Percentiles rank a stretch among this genome's conserved stretches.
These are phyloP conservation scores for Astropecten irregularis DNA, from an alignment of 53 echinoderm and acorn worm species.

Conservation along the genomic window DNA sequence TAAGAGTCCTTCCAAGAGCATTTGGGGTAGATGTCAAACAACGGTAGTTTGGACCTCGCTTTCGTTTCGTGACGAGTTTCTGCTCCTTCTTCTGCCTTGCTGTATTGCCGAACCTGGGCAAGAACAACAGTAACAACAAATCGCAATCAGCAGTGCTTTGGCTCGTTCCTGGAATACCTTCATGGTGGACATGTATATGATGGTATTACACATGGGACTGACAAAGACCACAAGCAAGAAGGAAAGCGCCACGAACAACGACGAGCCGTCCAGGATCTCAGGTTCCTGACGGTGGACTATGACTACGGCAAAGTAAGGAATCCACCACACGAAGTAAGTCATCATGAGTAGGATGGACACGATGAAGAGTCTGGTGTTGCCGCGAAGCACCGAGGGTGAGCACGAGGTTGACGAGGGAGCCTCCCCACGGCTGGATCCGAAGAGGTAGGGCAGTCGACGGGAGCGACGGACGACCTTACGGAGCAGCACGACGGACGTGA, in stretches of 20 bases:
- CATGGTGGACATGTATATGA: slow-evolving; percentile 6
- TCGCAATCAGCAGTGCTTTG: background rate
- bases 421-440: background rate
- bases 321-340: background rate
- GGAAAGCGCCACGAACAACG: background rate
- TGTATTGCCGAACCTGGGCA: no score
- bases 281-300: background rate
- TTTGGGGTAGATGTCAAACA: no score
- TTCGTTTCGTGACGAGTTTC: no score
- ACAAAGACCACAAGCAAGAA: background rate
- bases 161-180: background rate
- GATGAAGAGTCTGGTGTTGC: background rate
- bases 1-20: no score
- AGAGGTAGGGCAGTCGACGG: background rate
- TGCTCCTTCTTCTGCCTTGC: no score
- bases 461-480: background rate
- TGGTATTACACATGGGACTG: slow-evolving; percentile 2
- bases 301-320: background rate
- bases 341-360: background rate
- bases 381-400: background rate
- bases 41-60: no score
- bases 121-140: no score
- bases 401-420: background rate
- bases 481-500: background rate
- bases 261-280: background rate